Conservation (phyloP, 2,888 invertebrate species). For the Rhaphigaster nebulosa region DNA sequence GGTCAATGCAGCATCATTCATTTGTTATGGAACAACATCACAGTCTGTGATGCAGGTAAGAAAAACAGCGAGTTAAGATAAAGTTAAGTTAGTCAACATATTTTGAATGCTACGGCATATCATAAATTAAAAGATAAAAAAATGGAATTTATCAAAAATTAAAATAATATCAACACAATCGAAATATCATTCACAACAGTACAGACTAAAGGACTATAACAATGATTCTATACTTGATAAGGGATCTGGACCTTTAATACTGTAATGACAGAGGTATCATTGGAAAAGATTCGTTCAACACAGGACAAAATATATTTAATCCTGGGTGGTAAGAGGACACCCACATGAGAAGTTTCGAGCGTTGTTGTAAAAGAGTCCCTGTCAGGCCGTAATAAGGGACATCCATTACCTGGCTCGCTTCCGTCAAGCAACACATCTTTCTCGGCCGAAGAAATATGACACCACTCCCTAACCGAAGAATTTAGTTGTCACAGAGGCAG, state of each 20-base stretch:
- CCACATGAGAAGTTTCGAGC: not conserved
- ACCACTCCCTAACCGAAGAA: constrained; percentile 33
- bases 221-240: too few relatives aligned
- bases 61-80: not conserved
- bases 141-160: not conserved
- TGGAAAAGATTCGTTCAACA: not conserved
- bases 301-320: not conserved
- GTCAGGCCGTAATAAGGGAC: constrained; percentile 8
- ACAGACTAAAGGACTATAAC: not conserved
- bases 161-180: not conserved
- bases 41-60: not conserved
- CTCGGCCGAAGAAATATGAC: constrained; percentile 8
- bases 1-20: not conserved
- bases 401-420: constrained; percentile 14
- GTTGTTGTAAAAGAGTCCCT: not conserved
- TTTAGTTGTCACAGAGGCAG: constrained; percentile 13
- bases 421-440: constrained; percentile 26
- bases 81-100: not conserved
- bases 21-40: constrained; percentile 19
- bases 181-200: not conserved
- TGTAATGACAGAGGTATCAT: not conserved
- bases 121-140: not conserved
- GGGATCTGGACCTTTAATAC: not conserved
- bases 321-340: constrained; percentile 28
- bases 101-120: not conserved